These are phyloP conservation scores for Gnathonemus echidnorhynchus DNA, from an alignment of 2,113 vertebrate species.

Conservation along the genomic window DNA sequence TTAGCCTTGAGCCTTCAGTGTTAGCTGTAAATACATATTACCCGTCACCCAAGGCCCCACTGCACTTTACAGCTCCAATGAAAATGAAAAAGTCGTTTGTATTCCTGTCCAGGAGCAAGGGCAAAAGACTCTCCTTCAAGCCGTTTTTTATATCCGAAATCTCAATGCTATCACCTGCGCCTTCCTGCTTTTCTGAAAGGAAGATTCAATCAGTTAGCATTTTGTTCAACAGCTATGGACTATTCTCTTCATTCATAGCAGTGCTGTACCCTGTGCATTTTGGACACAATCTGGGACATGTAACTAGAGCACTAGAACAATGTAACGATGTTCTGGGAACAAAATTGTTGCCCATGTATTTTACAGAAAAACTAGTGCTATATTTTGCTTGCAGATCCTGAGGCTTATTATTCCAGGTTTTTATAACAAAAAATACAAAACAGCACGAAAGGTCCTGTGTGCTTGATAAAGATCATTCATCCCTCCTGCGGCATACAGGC, in stretches of 20 bases:
- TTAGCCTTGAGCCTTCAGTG: background rate
- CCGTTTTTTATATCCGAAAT: conserved; percentile 6
- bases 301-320: background rate
- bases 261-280: background rate
- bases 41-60: background rate
- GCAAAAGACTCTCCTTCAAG: background rate
- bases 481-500: background rate
- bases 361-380: background rate
- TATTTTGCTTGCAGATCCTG: background rate
- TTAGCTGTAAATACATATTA: conserved; percentile 5
- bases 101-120: background rate
- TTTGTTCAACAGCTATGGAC: background rate
- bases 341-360: background rate
- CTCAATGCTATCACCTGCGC: background rate
- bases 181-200: background rate
- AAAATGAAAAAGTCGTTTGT: background rate
- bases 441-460: background rate
- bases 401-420: background rate
- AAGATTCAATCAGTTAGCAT: background rate
- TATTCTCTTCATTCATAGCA: background rate
- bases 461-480: background rate
- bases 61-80: background rate
- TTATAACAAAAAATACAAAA: background rate
- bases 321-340: background rate
- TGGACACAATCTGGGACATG: background rate